Percentiles rank a stretch among this genome's conserved stretches.
Evolutionary conservation across 2,113 vertebrate species (phyloP).

Genomic region (Callipepla californica): DNA sequence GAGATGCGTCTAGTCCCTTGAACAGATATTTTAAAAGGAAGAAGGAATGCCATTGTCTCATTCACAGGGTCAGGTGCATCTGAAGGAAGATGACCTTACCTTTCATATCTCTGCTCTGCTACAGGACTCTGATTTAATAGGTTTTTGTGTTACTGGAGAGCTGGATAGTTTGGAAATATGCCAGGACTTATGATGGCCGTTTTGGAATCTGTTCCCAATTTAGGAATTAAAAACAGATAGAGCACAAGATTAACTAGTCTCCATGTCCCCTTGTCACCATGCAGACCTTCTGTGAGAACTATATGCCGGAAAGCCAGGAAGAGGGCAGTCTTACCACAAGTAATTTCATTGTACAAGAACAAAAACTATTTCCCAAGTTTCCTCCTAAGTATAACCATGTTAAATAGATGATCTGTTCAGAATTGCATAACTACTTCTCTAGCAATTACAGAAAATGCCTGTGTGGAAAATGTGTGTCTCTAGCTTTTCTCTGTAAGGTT

Average conservation of each 20-base stretch:
- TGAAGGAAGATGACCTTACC: background rate
- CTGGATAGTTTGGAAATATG: conserved; percentile 1
- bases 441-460: background rate
- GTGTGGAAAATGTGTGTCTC: background rate
- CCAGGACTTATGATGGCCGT: background rate
- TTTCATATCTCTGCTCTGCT: background rate
- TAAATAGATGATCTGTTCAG: background rate
- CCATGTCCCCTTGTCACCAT: background rate
- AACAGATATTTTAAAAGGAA: background rate
- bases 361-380: conserved; percentile 19
- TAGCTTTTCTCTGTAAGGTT: background rate
- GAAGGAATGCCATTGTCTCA: background rate
- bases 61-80: background rate
- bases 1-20: background rate
- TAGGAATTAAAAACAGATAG: background rate
- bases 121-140: background rate
- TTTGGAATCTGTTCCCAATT: conserved; percentile 11
- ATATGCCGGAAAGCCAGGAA: background rate
- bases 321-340: conserved; percentile 1
- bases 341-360: conserved; percentile 4
- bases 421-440: background rate
- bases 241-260: background rate
- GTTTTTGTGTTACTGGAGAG: background rate
- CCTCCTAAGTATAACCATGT: background rate
- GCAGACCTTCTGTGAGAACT: background rate